Base-by-base conservation (phyloP, 64 coral and sea anemone species). In the Platygyra sinensis region DNA sequence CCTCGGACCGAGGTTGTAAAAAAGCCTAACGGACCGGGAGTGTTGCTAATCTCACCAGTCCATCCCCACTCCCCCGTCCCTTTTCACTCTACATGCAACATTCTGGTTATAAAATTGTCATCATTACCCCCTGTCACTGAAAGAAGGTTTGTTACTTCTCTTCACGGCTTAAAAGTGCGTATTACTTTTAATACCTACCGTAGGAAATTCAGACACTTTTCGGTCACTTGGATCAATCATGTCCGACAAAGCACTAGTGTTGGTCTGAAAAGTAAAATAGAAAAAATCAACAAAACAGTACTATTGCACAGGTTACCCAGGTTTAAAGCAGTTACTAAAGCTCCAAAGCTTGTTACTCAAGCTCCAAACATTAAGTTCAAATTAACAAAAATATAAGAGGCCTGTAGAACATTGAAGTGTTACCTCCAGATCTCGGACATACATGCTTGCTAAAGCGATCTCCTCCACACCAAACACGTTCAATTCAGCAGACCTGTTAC, bases 391-490 rank as follows among this genome's bases (percentile, higher is more conserved):
- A 10, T 29, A 27, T 8, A 27, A 69, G 8, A 10, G 27, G 65
- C 5, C 10, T 24, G 10, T 11, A 69, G 65, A n/a, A 67, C 9
- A 22, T 8, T 10, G 3, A 27, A 2, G 22, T 69, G 17, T 85
- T 71, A 85, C 81, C 81, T 85, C 81, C 3, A 69, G 38, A 17
- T 85, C 63, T 14, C 42, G 69, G 31, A 69, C 2, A 3, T 72
- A 22, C 62, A 85, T 85, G 42, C n/a, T 85, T 4, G 62, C 81
- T 18, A 85, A 72, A 17, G 81, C 81, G 16, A 78, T 74, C 61
- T 92, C 90, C 52, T 92, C 90, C n/a, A 85, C 87, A 85, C 77
- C 79, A 89, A 93, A 93, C 46, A 89, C 74, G 22, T 94, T 83
- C 46, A 94, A 31, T n/a, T 89, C 92, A 33, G 79, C 52, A 29